Conservation (phyloP, 2,797 vertebrate genomes). For the Adelosebastes latens region DNA sequence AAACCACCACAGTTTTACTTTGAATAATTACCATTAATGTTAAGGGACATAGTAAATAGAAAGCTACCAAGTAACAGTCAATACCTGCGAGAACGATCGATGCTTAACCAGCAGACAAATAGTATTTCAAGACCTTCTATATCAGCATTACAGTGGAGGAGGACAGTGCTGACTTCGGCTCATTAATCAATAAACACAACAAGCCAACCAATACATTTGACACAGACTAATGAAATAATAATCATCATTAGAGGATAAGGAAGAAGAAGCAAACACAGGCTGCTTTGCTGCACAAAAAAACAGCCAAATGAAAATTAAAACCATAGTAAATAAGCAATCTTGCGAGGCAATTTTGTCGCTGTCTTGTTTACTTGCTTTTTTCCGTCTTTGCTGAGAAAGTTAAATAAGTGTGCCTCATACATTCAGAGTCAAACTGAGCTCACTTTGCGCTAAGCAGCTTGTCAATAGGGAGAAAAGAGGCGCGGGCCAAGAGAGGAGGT, state of each 20-base stretch:
- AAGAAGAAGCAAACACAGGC: background rate
- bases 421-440: conserved; percentile 89
- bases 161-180: conserved; percentile 55
- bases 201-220: conserved; percentile 55
- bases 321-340: conserved; percentile 18
- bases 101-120: conserved; percentile 61
- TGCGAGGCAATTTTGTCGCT: conserved; percentile 27
- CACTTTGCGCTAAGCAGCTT: conserved; percentile 83
- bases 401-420: conserved; percentile 89
- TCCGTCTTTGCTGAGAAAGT: conserved; percentile 81
- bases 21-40: conserved; percentile 56
- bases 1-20: conserved; percentile 27
- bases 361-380: conserved; percentile 64
- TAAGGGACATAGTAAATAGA: conserved; percentile 46
- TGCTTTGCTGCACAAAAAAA: conserved; percentile 8
- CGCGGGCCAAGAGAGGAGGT: conserved; percentile 70
- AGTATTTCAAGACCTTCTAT: conserved; percentile 63
- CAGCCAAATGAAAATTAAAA: conserved; percentile 22
- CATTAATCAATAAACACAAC: conserved; percentile 69
- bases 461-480: conserved; percentile 86
- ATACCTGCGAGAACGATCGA: conserved; percentile 35
- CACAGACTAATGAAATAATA: conserved; percentile 63
- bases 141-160: conserved; percentile 61
- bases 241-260: conserved; percentile 40
- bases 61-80: conserved; percentile 47